Evolutionary conservation across 2,797 vertebrate genomes (phyloP).

Genomic region (Triplophysa yarkandensis): DNA sequence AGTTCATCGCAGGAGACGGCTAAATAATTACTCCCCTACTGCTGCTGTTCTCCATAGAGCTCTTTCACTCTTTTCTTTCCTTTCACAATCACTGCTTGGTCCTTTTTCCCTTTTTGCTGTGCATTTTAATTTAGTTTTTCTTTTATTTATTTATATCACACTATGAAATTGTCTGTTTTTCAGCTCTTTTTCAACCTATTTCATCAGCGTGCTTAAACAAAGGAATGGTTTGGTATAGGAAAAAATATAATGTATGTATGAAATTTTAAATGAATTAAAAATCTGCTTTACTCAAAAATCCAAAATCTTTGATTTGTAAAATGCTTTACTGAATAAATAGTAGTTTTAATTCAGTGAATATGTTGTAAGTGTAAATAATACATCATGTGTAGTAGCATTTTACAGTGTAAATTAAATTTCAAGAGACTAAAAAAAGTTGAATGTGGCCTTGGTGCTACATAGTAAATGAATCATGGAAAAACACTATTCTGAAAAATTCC

Average conservation of each 20-base stretch:
- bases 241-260: not conserved
- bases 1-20: conserved; percentile 42
- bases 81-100: conserved; percentile 11
- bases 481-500: not conserved
- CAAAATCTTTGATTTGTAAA: too few species aligned
- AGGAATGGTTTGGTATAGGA: not conserved
- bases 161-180: conserved; percentile 15
- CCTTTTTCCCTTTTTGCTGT: not conserved
- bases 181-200: not conserved
- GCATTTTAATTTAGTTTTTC: not conserved
- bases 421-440: not conserved
- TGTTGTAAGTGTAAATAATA: too few species aligned
- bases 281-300: too few species aligned
- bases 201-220: not conserved
- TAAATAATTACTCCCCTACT: conserved; percentile 57
- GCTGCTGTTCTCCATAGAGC: conserved; percentile 12
- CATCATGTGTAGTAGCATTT: too few species aligned
- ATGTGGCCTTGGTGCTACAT: not conserved
- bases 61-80: not conserved
- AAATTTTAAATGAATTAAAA: too few species aligned
- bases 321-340: too few species aligned
- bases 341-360: too few species aligned
- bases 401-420: too few species aligned
- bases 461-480: not conserved
- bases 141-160: not conserved